These are phyloP conservation scores for Berghia stephanieae DNA, from an alignment of 1,140 invertebrate species.

Conservation along the genomic window DNA sequence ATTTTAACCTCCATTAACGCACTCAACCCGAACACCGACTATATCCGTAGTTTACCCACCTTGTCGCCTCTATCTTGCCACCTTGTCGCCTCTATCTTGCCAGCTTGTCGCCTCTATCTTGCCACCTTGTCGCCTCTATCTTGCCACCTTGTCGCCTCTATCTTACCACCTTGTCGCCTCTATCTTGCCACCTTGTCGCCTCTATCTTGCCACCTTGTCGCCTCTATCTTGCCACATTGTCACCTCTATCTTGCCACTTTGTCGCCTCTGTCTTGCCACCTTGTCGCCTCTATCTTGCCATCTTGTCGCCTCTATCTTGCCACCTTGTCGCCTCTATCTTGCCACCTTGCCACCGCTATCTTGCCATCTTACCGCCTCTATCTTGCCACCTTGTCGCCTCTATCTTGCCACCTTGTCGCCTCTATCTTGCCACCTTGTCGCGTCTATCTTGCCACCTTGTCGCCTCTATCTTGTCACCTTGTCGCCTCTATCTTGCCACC, in stretches of 20 bases:
- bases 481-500: background rate
- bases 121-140: too few species aligned
- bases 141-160: too few species aligned
- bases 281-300: background rate
- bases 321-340: background rate
- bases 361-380: constrained; percentile 1
- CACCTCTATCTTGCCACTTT: too few species aligned
- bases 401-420: background rate
- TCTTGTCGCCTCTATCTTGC: background rate
- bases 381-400: background rate
- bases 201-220: too few species aligned
- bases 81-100: too few species aligned
- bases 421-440: background rate
- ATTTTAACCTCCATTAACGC: background rate
- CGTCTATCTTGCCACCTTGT: background rate
- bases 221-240: too few species aligned
- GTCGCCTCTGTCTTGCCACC: background rate
- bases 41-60: too few species aligned
- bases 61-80: background rate
- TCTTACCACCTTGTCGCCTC: too few species aligned
- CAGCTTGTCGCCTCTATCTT: too few species aligned
- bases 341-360: background rate
- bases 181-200: too few species aligned
- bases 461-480: background rate
- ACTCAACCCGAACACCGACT: too few species aligned